Percentiles rank a stretch among this genome's conserved stretches.
Evolutionary conservation across 2,888 invertebrate genomes (phyloP).

Genomic region (Catocala nupta): DNA sequence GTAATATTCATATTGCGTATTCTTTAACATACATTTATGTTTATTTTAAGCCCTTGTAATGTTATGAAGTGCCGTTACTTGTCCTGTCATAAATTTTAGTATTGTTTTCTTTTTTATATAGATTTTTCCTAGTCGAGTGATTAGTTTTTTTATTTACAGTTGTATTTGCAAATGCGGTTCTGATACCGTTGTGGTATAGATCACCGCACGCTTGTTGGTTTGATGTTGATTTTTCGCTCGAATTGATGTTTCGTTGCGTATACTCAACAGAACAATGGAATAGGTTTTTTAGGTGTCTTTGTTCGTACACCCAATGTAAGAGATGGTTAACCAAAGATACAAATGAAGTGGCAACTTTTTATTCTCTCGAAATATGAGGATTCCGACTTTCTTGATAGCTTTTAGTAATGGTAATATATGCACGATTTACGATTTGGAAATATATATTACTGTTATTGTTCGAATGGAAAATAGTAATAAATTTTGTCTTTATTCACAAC

Average conservation of each 20-base stretch:
- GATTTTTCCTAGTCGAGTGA: constrained; percentile 53
- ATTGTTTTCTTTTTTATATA: constrained; percentile 38
- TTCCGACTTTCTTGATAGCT: constrained; percentile 42
- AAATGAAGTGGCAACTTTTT: constrained; percentile 52
- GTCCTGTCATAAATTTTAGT: constrained; percentile 31
- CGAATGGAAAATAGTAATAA: not conserved
- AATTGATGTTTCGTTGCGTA: constrained; percentile 59
- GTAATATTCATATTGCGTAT: not conserved
- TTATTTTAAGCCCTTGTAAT: not conserved
- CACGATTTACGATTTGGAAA: constrained; percentile 50
- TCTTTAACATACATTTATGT: too few species aligned
- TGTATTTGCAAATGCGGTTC: constrained; percentile 62
- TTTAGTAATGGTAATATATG: constrained; percentile 42
- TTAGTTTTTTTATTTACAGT: constrained; percentile 60
- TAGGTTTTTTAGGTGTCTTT: constrained; percentile 57
- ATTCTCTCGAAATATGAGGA: constrained; percentile 43
- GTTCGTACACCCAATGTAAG: constrained; percentile 55
- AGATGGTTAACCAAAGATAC: constrained; percentile 49
- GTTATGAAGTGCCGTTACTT: constrained; percentile 27
- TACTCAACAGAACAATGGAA: constrained; percentile 60
- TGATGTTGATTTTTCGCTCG: constrained; percentile 56
- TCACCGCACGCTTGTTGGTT: constrained; percentile 53
- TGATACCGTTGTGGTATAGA: constrained; percentile 62
- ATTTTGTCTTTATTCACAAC: not conserved
- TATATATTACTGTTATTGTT: constrained; percentile 26